Conservation (phyloP, 2,113 vertebrate species). For the Aegypius monachus region DNA sequence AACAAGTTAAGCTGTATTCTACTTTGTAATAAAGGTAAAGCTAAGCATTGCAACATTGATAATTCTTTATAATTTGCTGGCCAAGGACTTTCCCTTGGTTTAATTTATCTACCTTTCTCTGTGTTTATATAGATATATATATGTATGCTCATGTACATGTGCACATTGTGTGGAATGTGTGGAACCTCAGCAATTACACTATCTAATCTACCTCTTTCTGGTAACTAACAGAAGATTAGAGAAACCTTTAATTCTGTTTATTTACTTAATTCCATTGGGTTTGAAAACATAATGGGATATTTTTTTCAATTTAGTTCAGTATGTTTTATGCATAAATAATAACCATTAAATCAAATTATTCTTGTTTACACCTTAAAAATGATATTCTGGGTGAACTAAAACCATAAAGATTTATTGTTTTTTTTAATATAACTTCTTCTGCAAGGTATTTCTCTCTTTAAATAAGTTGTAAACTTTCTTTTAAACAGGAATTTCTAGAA, state of each 20-base stretch:
- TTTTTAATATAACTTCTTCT: neutral
- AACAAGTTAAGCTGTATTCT: neutral
- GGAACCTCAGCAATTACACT: neutral
- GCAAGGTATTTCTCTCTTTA: neutral
- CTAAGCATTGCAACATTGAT: neutral
- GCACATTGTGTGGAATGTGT: neutral
- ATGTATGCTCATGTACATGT: no score
- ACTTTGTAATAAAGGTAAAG: neutral
- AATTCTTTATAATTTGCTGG: neutral
- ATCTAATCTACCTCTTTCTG: neutral
- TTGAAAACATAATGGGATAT: neutral
- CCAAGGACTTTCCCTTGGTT: neutral
- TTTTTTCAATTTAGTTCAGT: neutral
- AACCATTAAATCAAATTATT: neutral
- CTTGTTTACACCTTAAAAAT: neutral
- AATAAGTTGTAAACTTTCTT: neutral
- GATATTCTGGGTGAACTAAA: neutral
- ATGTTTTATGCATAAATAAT: neutral
- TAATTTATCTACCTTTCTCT: neutral
- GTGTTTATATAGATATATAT: neutral
- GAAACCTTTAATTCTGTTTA: neutral
- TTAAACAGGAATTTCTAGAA: neutral
- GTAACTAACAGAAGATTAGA: neutral
- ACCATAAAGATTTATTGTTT: neutral
- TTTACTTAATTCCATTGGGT: conserved; percentile 3